A percentile compares a stretch with the other conserved stretches of the same genome.
Evolutionary conservation across 2,113 vertebrate species (phyloP).

Genomic region (Cryptotis parvus): DNA sequence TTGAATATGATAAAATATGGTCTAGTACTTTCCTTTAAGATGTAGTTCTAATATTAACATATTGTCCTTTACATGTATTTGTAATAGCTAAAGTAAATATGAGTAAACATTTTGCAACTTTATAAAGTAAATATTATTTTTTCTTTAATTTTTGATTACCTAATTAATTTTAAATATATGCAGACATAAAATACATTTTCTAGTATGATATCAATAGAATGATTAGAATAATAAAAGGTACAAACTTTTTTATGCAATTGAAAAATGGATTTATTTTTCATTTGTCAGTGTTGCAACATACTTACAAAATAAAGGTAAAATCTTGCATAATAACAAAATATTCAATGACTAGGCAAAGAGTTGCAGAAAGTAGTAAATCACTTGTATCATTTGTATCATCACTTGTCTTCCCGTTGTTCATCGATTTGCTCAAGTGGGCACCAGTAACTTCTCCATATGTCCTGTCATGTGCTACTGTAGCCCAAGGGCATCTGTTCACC

Average conservation of each 20-base stretch:
- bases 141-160: background rate
- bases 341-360: background rate
- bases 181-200: slow-evolving; percentile 38
- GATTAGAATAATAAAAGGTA: background rate
- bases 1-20: background rate
- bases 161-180: background rate
- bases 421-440: no score
- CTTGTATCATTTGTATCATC: no score
- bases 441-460: no score
- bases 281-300: slow-evolving; percentile 46
- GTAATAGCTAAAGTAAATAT: background rate
- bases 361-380: background rate
- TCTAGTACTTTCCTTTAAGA: background rate
- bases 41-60: background rate
- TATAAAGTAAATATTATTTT: background rate
- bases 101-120: no score
- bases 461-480: no score
- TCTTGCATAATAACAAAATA: background rate
- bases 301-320: background rate
- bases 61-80: background rate
- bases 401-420: no score
- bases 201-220: slow-evolving; percentile 7
- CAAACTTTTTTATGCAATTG: no score
- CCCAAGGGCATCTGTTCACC: no score
- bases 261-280: slow-evolving; percentile 14